Conservation (phyloP, 2,888 invertebrate species). For the Drosophila birchii region DNA sequence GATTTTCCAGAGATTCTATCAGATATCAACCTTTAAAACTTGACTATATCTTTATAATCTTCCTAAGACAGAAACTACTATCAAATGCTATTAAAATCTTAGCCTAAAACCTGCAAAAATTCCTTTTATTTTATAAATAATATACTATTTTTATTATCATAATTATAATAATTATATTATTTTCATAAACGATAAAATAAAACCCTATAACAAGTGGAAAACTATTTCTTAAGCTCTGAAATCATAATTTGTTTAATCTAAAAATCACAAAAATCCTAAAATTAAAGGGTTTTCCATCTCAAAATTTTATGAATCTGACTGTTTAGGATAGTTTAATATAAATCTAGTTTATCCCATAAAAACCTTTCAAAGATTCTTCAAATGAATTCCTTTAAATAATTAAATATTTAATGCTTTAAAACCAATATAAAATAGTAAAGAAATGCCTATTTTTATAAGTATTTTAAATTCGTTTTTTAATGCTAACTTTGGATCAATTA, state of each 20-base stretch:
- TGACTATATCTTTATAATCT: not conserved
- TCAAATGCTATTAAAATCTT: not conserved
- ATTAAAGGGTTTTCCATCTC: rapidly evolving
- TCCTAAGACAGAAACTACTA: no score
- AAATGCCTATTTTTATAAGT: no score
- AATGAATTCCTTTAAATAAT: not conserved
- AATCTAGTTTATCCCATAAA: not conserved
- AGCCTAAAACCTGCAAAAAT: no score
- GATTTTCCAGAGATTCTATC: not conserved
- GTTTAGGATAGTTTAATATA: not conserved
- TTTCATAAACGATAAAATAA: not conserved
- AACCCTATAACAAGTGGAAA: rapidly evolving
- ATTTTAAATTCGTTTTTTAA: not conserved
- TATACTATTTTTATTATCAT: not conserved
- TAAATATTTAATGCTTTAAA: not conserved
- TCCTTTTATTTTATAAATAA: no score
- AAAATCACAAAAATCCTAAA: not conserved
- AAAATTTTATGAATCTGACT: not conserved
- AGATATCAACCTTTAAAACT: no score
- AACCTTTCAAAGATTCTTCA: not conserved
- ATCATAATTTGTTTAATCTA: rapidly evolving
- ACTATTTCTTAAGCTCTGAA: not conserved
- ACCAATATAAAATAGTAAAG: not conserved
- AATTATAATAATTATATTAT: no score
- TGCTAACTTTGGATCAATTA: not conserved